Conservation (phyloP, 2,113 vertebrate species). For the Pseudorhombus dupliciocellatus region DNA sequence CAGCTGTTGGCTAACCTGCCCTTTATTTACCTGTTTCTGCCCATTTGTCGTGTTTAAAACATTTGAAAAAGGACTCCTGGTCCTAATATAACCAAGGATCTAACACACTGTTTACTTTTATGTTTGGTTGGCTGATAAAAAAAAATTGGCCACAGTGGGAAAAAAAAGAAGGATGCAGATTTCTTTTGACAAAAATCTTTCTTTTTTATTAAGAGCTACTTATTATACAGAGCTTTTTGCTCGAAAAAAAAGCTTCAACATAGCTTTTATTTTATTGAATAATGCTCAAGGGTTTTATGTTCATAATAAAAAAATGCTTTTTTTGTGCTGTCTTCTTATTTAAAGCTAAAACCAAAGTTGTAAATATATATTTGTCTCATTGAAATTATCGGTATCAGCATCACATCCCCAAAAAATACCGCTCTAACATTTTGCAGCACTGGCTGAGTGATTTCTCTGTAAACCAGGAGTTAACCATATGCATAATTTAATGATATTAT, state of each 20-base stretch:
- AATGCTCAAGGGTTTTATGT: no score
- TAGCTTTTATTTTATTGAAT: no score
- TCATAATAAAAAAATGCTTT: no score
- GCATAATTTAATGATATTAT: conserved; percentile 10
- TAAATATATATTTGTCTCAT: no score
- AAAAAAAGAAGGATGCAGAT: no score
- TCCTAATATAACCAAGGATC: background rate
- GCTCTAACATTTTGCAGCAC: background rate
- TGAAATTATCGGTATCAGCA: no score
- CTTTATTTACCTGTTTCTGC: conserved; percentile 29
- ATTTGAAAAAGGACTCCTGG: background rate
- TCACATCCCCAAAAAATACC: background rate
- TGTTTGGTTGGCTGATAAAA: background rate
- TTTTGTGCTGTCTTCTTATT: no score
- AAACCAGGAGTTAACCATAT: background rate
- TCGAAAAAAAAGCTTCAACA: no score
- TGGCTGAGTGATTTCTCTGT: conserved; percentile 2
- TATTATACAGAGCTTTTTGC: background rate
- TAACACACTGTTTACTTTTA: background rate
- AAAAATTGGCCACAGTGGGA: no score
- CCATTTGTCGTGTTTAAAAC: conserved; percentile 10
- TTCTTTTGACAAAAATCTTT: no score
- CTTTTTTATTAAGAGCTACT: background rate
- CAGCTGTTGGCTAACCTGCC: conserved; percentile 63
- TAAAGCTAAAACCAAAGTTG: no score